A percentile compares a stretch with the other conserved stretches of the same genome.
These are phyloP conservation scores for Syngnathus rostellatus DNA, from an alignment of 2,797 vertebrate species.

Conservation along the genomic window DNA sequence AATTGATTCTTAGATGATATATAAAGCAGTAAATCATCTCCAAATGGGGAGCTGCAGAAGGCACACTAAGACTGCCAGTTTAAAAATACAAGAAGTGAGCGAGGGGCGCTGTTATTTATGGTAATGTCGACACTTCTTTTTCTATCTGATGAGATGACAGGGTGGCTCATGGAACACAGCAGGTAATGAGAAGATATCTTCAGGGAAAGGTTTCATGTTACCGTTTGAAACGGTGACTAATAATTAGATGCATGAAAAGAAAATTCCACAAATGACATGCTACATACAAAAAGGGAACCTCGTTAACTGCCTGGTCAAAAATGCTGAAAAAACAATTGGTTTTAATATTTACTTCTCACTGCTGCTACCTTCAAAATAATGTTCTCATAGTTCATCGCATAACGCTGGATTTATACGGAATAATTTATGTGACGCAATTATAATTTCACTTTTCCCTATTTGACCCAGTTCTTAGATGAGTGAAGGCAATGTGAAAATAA, in stretches of 20 bases:
- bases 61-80: constrained; percentile 23
- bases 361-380: background rate
- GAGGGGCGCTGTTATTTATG: constrained; percentile 47
- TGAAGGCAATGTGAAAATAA: background rate
- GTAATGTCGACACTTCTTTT: constrained; percentile 45
- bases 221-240: constrained; percentile 35
- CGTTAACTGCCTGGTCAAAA: background rate
- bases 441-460: background rate
- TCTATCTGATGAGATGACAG: constrained; percentile 31
- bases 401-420: background rate
- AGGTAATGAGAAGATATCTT: constrained; percentile 43
- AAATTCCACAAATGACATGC: background rate
- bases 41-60: constrained; percentile 24
- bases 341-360: background rate
- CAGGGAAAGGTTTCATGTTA: constrained; percentile 40
- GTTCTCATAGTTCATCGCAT: background rate
- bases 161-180: constrained; percentile 28
- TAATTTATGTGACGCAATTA: background rate
- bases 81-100: constrained; percentile 24
- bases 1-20: constrained; percentile 48
- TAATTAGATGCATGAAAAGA: constrained; percentile 8
- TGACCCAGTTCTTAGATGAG: background rate
- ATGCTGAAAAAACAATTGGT: background rate
- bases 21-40: constrained; percentile 47
- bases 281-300: constrained; percentile 6